Evolutionary conservation across 2,888 invertebrate genomes (phyloP), one percentile per base, ranked within the genome.

Genomic region (Alcis repandata): DNA sequence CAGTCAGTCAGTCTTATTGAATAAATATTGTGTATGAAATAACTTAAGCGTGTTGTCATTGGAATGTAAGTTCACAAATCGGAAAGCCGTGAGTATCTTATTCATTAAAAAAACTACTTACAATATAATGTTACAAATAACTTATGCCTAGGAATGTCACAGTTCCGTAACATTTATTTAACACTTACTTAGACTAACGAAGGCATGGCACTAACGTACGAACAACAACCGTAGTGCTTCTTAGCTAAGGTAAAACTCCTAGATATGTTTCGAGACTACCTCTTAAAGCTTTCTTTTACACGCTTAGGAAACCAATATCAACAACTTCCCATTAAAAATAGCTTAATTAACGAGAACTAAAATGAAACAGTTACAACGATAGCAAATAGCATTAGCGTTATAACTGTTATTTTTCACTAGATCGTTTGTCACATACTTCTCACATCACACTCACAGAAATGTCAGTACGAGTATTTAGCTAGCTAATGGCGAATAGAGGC

Each of bases 1-100:
- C 82, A 75, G 83, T 82, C 83, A 78, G 84, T 86, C 86, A 86
- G 86, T 86, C 86, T 86, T 86, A 83, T 83, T 79, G 68, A 82
- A 83, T 82, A 83, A 82, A 82, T 82, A 81, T 79, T 79, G 76
- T 69, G 74, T 69, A 79, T 51, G 64, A 64, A 74, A 70, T 77
- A 79, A 79, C 72, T 78, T 79, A 81, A 82, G 74, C 75, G 74
- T 79, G 77, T 73, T 77, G 60, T 77, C 49, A 59, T 77, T 83
- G 85, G 85, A 86, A 85, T 86, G 86, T 84, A 72, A 71, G 68
- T 76, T 79, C 59, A 71, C 67, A 72, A 71, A 63, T 69, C 71
- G 74, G 74, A 80, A 78, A 79, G 73, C 68, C 64, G 74, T 76
- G 80, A 84, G 82, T 84, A 83, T 81, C 74, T 67, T 78, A 74